Base-by-base conservation (phyloP, 2,113 vertebrate genomes). In the Heloderma charlesbogerti region DNA sequence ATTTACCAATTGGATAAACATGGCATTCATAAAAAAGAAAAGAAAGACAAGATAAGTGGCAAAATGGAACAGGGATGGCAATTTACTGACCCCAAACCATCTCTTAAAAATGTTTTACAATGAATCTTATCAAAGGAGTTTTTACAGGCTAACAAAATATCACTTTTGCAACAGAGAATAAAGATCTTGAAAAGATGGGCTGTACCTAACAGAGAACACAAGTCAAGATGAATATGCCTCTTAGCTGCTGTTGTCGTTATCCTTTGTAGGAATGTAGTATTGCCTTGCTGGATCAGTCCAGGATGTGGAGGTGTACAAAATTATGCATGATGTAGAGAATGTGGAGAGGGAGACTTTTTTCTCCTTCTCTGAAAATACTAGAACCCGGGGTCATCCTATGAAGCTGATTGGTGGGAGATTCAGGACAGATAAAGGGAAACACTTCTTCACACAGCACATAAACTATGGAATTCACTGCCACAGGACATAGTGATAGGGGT, bases 1-100 rank as follows among this genome's bases (percentile, higher is more conserved):
- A n/a, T 8, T 60, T n/a, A 84, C 29, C 80, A 93, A 91, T 60
- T 57, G 92, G 12, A 89, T 66, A 93, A 91, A 91, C 20, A 80
- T 37, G 22, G 0, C 45, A 80, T 69, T 91, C 87, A 87, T 2
- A 80, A 9, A 84, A 40, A 4, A 43, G 3, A 2, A 63, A n/a
- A 66, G 37, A 71, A 77, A n/a, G 0, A 0, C 8, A 20, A 2
- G 57, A 12, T 9, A 40, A 83, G 77, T n/a, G 0, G 3, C 0
- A 77, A 84, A 89, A 78, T 8, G 20, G 74, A 92, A 86, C 31
- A 37, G 3, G 54, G 43, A 84, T 77, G 43, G 74, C 85, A 86
- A 86, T 60, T 60, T 79, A 66, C 16, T 80, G 91, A 80, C 66
- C 82, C 31, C 40, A 74, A 89, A 79, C 74, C 29, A 51, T 37